phyloP scores from a whole-genome alignment of 2,797 vertebrate genomes.

The Poeciliopsis gracilis region DNA sequence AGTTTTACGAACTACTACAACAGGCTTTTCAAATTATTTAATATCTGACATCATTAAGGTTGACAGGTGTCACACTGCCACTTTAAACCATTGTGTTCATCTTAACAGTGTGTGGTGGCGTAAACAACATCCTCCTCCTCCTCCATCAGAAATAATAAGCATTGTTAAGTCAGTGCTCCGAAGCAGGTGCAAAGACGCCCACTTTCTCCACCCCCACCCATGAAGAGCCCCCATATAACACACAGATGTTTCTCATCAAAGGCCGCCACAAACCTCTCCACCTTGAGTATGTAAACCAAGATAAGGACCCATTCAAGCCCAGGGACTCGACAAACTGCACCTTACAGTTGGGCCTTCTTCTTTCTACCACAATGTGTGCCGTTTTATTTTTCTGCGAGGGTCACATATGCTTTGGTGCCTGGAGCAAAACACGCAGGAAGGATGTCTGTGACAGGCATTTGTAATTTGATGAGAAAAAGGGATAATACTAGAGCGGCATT shows the following conservation, averaged over 20 bases:
- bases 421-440: conserved; percentile 83
- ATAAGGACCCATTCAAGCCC: conserved; percentile 86
- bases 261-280: conserved; percentile 83
- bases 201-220: conserved; percentile 88
- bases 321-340: conserved; percentile 80
- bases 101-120: conserved; percentile 81
- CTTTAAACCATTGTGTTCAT: conserved; percentile 72
- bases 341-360: conserved; percentile 69
- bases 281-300: conserved; percentile 87
- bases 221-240: conserved; percentile 82
- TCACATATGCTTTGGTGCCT: conserved; percentile 77
- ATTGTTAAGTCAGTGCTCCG: conserved; percentile 88
- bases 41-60: conserved; percentile 4
- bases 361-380: conserved; percentile 78
- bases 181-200: conserved; percentile 96
- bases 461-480: conserved; percentile 93
- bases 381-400: conserved; percentile 69
- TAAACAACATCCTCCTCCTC: conserved; percentile 44
- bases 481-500: conserved; percentile 94
- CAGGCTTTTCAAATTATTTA: neutral
- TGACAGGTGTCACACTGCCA: conserved; percentile 24
- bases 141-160: conserved; percentile 87
- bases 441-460: conserved; percentile 87
- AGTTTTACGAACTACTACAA: neutral
- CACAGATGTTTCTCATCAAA: conserved; percentile 97